Evolutionary conservation across 2,888 invertebrate genomes (phyloP), one percentile per base, ranked within the genome.

Genomic region (Brenthis ino): DNA sequence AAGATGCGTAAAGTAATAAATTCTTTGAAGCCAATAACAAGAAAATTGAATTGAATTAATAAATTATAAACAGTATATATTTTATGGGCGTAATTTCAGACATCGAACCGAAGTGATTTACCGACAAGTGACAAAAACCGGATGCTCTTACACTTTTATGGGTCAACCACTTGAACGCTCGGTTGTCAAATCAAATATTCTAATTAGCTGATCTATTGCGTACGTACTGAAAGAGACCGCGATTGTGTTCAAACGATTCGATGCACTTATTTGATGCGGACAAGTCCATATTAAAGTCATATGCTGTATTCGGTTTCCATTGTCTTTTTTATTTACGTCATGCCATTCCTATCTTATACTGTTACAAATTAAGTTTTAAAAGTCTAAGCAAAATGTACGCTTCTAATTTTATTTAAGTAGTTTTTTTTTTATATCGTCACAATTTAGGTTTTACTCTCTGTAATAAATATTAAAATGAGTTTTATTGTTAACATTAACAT

Each of bases 151-250:
- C 70, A 69, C 70, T 69, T 71, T 73, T 68, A 68, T 74, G 74
- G 72, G 72, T 74, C 72, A 72, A 64, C 57, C 70, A 70, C 65
- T 70, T 54, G 72, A 69, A 54, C 65, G 61, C 28, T 53, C 51
- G 64, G 65, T 65, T 67, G 72, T 72, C 74, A 74, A 72, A 70
- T 70, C 58, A 68, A 72, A 72, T 72, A 74, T 74, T 72, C 68
- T 72, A 70, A 72, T 72, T 72, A 69, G 70, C 63, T 67, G 70
- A 70, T 72, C 70, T 65, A 67, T 70, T 68, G 63, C 50, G 66
- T 65, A 51, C 56, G 69, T 50, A 63, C 48, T 61, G 13, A 61
- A 61, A 50, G 56, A 48, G 57, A 53, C 53, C 56, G 48, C 65
- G 54, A 65, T 73, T 71, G 65, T 69, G 47, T 64, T 68, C 65